phyloP scores from a whole-genome alignment of 2,113 vertebrate species.

The Colius striatus region DNA sequence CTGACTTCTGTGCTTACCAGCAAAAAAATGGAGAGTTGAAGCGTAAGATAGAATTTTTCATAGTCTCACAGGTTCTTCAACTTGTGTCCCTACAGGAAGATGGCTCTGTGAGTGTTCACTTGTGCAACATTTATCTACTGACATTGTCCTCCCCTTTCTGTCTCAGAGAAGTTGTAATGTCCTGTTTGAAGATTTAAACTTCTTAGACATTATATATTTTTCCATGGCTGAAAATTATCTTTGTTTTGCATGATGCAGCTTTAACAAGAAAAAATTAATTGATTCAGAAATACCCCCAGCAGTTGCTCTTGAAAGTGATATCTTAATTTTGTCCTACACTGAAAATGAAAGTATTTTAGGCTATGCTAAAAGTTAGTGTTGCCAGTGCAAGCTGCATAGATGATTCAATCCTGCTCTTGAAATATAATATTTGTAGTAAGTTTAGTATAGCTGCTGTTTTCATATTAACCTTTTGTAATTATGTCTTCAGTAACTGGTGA shows the following conservation, averaged over 20 bases:
- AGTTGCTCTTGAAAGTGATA: not conserved
- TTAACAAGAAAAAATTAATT: not conserved
- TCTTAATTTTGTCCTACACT: not conserved
- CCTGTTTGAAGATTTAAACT: not conserved
- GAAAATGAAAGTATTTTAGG: not conserved
- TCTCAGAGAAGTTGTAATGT: not conserved
- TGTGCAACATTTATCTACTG: not conserved
- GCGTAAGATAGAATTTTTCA: not conserved
- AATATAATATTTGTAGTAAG: not conserved
- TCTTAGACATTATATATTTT: not conserved
- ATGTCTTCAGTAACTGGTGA: not conserved
- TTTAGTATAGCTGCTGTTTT: not conserved
- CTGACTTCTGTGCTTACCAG: not conserved
- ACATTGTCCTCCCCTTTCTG: not conserved
- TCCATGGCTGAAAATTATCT: not conserved
- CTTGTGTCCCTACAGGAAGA: not conserved
- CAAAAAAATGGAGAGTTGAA: not conserved
- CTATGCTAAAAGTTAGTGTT: not conserved
- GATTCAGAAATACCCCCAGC: accelerated
- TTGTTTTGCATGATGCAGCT: not conserved
- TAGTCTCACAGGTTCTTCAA: not conserved
- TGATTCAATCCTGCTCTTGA: not conserved
- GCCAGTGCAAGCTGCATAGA: not conserved
- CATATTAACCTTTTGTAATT: not conserved
- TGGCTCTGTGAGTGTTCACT: not conserved